Evolutionary conservation across 2,797 vertebrate species (phyloP).

Genomic region (Neosilurus hyrtlii): DNA sequence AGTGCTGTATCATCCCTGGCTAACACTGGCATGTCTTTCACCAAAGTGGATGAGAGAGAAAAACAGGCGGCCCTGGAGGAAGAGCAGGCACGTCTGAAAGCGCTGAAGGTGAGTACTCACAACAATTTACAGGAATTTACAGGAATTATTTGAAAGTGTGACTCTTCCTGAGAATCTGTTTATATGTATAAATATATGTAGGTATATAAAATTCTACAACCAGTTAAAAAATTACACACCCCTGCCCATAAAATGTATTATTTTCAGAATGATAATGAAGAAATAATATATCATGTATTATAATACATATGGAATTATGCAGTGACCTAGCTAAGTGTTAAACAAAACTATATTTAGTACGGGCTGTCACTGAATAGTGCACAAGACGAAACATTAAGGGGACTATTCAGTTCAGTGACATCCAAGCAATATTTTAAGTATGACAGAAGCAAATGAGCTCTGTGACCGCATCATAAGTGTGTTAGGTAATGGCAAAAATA

Average conservation of each 20-base stretch:
- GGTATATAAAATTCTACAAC: neutral
- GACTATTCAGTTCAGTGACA: too few species aligned
- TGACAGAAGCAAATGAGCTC: too few species aligned
- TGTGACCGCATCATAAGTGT: too few species aligned
- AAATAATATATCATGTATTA: neutral
- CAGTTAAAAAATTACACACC: neutral
- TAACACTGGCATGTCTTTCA: slow-evolving; percentile 96
- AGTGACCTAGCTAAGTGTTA: neutral
- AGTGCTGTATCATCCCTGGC: slow-evolving; percentile 96
- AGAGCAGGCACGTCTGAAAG: slow-evolving; percentile 95
- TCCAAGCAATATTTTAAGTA: too few species aligned
- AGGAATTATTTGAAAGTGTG: too few species aligned
- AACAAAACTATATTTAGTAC: too few species aligned
- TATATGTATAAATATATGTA: neutral
- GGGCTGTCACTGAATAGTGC: too few species aligned
- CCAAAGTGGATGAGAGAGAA: slow-evolving; percentile 98
- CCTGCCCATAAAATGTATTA: neutral
- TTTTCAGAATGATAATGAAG: neutral
- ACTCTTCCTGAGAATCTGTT: neutral
- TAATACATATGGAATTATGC: neutral
- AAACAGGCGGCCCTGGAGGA: slow-evolving; percentile 98
- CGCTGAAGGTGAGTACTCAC: slow-evolving; percentile 83
- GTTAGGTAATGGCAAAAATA: too few species aligned
- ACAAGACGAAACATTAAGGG: too few species aligned
- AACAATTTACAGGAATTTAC: too few species aligned